Percentiles rank a stretch among this genome's conserved stretches.
Conservation (phyloP, 2,797 vertebrate species). For the Peromyscus attwateri region DNA sequence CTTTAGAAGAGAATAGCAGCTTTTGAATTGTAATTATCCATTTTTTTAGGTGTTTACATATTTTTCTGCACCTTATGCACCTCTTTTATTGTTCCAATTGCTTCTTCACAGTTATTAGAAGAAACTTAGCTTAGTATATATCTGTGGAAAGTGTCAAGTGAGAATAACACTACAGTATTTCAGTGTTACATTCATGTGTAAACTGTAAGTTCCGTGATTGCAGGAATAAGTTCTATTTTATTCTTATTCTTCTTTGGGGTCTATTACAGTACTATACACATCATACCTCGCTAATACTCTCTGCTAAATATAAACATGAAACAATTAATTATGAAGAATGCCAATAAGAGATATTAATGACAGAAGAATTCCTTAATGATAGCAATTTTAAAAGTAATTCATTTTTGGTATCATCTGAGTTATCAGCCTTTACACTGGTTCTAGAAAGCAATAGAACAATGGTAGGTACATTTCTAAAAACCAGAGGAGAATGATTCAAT, state of each 20-base stretch:
- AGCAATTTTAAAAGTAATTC: conserved; percentile 8
- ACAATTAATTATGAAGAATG: neutral
- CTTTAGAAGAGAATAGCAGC: neutral
- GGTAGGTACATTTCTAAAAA: neutral
- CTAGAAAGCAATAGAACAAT: neutral
- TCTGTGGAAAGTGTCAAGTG: neutral
- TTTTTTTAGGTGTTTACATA: neutral
- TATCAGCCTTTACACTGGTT: neutral
- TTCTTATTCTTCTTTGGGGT: neutral
- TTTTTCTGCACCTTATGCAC: neutral
- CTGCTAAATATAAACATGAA: neutral
- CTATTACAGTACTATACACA: neutral
- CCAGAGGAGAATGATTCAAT: neutral
- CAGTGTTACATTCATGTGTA: neutral
- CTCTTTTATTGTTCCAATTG: neutral
- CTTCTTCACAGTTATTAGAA: neutral
- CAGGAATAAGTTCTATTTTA: neutral
- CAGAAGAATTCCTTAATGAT: neutral
- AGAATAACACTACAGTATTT: neutral
- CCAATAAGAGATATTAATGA: neutral
- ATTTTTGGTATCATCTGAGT: neutral
- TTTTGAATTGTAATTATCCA: neutral
- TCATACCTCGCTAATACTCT: neutral
- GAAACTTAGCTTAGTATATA: neutral
- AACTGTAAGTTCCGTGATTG: neutral